phyloP scores from a whole-genome alignment of 2,888 invertebrate species.

The Nomada ferruginata region DNA sequence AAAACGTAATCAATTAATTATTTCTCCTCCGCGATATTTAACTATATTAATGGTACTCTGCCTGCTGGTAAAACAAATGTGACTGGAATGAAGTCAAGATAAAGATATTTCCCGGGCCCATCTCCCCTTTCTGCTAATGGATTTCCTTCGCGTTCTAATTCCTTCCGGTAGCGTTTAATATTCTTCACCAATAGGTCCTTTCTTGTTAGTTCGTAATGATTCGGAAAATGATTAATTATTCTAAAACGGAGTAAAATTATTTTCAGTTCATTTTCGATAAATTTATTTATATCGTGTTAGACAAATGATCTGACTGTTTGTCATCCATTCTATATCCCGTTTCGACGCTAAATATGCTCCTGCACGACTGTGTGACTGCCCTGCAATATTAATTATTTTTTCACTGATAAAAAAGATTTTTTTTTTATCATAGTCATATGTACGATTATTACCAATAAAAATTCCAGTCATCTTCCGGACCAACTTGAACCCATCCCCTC shows the following conservation, averaged over 20 bases:
- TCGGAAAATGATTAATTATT: conserved; percentile 98
- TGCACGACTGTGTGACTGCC: conserved; percentile 96
- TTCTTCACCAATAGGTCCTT: conserved; percentile 98
- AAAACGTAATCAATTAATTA: conserved; percentile 5
- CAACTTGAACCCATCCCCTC: conserved; percentile 94
- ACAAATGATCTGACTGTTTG: conserved; percentile 89
- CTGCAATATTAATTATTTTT: conserved; percentile 75
- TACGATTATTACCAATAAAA: conserved; percentile 90
- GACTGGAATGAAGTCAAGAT: conserved; percentile 96
- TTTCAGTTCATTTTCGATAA: background rate
- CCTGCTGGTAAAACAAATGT: conserved; percentile 96
- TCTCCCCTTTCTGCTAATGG: conserved; percentile 94
- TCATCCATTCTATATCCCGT: conserved; percentile 96
- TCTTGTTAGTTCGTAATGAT: conserved; percentile 96
- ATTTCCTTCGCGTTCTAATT: conserved; percentile 95
- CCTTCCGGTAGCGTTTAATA: conserved; percentile 96
- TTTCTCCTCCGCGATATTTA: background rate
- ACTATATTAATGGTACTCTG: conserved; percentile 1
- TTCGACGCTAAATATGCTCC: conserved; percentile 96
- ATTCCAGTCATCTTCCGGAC: conserved; percentile 97
- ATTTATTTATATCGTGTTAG: background rate
- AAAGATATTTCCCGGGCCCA: conserved; percentile 89
- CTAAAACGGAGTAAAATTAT: conserved; percentile 81
- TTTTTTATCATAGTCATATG: background rate
- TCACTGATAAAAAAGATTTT: background rate